Evolutionary conservation across 2,888 invertebrate species (phyloP).

Genomic region (Orthonychiurus folsomi): DNA sequence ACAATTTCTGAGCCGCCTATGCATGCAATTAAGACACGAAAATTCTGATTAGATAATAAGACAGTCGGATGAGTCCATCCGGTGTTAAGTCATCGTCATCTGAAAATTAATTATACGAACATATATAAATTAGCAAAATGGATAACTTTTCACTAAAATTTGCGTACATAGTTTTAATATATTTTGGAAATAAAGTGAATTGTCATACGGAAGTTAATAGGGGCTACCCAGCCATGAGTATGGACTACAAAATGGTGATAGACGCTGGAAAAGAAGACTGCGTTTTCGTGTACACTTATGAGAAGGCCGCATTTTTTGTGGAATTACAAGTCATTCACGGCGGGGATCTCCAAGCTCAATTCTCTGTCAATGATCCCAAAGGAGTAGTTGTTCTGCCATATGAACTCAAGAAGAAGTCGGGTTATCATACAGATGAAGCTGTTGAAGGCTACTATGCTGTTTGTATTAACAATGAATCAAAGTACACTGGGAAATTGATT

Average conservation of each 20-base stretch:
- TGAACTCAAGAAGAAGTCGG: slow-evolving; percentile 79
- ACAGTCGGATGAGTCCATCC: too few relatives aligned
- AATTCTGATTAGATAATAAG: too few relatives aligned
- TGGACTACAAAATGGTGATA: slow-evolving; percentile 76
- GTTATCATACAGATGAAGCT: slow-evolving; percentile 74
- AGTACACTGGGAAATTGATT: slow-evolving; percentile 79
- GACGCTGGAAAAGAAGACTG: slow-evolving; percentile 93
- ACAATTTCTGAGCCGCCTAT: too few relatives aligned
- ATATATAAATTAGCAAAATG: too few relatives aligned
- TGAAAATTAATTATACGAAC: too few relatives aligned
- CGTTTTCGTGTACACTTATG: slow-evolving; percentile 73
- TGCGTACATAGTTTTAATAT: too few relatives aligned
- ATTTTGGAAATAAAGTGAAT: too few relatives aligned
- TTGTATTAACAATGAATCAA: slow-evolving; percentile 85
- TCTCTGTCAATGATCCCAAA: slow-evolving; percentile 76
- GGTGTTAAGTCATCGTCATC: too few relatives aligned
- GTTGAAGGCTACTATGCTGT: slow-evolving; percentile 80
- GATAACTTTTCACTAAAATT: too few relatives aligned
- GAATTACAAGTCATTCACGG: slow-evolving; percentile 69
- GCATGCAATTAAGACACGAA: too few relatives aligned
- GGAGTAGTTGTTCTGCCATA: slow-evolving; percentile 80
- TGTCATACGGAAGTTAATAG: slow-evolving; percentile 8
- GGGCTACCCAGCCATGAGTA: slow-evolving; percentile 38
- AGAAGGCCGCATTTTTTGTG: slow-evolving; percentile 60
- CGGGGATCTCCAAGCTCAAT: slow-evolving; percentile 88